These are phyloP conservation scores for Rotaria magnacalcarata DNA, from an alignment of 2,888 invertebrate genomes.

Conservation along the genomic window DNA sequence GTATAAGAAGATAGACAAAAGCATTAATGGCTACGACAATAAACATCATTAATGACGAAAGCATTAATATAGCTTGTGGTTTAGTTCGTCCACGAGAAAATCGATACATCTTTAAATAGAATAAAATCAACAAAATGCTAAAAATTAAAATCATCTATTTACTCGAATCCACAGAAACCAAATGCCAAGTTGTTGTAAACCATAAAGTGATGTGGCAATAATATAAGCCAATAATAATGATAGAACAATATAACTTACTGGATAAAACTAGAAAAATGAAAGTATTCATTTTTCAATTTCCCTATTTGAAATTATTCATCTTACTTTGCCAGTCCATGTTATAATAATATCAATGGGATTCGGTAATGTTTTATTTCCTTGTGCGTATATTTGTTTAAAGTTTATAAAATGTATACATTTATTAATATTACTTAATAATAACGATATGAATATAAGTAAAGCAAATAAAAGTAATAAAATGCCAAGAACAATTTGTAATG, in stretches of 20 bases:
- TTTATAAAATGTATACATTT: slow-evolving; percentile 59
- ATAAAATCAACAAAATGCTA: neutral
- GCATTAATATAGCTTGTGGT: slow-evolving; percentile 59
- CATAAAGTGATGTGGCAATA: slow-evolving; percentile 58
- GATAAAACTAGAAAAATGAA: slow-evolving; percentile 54
- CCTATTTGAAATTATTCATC: neutral
- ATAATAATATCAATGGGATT: slow-evolving; percentile 59
- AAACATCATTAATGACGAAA: slow-evolving; percentile 59
- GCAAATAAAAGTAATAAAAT: slow-evolving; percentile 53
- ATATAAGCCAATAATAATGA: slow-evolving; percentile 55
- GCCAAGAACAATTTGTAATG: slow-evolving; percentile 58
- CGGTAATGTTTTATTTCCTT: slow-evolving; percentile 55
- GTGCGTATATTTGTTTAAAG: slow-evolving; percentile 57
- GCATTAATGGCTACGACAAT: slow-evolving; percentile 59
- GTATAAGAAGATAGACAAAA: slow-evolving; percentile 58
- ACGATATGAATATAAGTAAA: slow-evolving; percentile 56
- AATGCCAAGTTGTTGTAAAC: slow-evolving; percentile 58
- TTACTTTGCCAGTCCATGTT: slow-evolving; percentile 56
- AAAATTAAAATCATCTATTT: slow-evolving; percentile 45
- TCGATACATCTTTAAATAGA: slow-evolving; percentile 56
- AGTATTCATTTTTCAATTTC: neutral
- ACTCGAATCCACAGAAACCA: slow-evolving; percentile 60
- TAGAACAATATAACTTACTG: slow-evolving; percentile 60
- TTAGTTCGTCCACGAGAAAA: slow-evolving; percentile 55
- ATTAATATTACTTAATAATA: slow-evolving; percentile 59